Conservation (phyloP, 2,888 invertebrate species). For the Drosophila rubida region DNA sequence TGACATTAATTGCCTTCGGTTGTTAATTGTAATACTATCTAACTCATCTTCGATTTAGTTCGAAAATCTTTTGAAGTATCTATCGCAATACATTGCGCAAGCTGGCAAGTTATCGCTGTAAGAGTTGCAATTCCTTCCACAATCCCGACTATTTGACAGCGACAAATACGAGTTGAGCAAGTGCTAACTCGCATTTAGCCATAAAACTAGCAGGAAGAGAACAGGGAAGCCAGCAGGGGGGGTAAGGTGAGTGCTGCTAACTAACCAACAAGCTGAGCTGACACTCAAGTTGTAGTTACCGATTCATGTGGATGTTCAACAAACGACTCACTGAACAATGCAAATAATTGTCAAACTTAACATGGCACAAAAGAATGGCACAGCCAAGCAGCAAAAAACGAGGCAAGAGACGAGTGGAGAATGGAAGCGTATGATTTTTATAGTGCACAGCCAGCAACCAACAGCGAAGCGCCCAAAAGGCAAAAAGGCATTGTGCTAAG, state of each 20-base stretch:
- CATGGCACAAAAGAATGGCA: conserved; percentile 62
- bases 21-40: too few relatives aligned
- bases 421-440: conserved; percentile 74
- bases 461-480: not conserved
- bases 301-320: conserved; percentile 76
- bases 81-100: too few relatives aligned
- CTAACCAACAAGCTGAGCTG: conserved; percentile 45
- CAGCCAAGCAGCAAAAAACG: conserved; percentile 39
- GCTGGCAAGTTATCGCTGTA: not conserved
- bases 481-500: conserved; percentile 64
- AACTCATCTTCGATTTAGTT: too few relatives aligned
- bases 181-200: not conserved
- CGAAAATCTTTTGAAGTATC: too few relatives aligned
- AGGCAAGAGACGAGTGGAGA: conserved; percentile 42
- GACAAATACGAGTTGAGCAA: conserved; percentile 3
- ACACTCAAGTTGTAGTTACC: conserved; percentile 76
- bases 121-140: not conserved
- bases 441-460: conserved; percentile 40
- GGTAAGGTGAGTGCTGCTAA: conserved; percentile 20
- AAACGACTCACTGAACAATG: conserved; percentile 76
- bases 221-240: not conserved
- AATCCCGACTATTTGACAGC: not conserved
- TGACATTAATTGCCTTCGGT: too few relatives aligned
- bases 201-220: not conserved
- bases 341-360: conserved; percentile 79